Evolutionary conservation across 2,797 vertebrate species (phyloP).

Genomic region (Coccyzus lansbergi): DNA sequence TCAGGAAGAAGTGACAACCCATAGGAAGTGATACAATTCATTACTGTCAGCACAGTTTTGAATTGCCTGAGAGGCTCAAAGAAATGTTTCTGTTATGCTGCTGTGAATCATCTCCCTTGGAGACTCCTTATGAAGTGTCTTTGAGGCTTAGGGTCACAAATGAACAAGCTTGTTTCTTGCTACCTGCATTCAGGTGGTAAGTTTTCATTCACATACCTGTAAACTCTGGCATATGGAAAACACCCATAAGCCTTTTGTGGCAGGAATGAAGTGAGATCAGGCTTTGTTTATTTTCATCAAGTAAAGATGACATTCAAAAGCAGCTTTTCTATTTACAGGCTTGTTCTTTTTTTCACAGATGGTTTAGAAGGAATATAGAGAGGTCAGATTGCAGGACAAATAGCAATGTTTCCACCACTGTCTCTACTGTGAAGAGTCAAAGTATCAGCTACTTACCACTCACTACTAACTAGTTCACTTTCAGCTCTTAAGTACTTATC

Average conservation of each 20-base stretch:
- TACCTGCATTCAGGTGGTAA: not conserved
- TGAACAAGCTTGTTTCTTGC: not conserved
- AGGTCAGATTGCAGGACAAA: not conserved
- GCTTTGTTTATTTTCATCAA: conserved; percentile 8
- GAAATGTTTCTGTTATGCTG: not conserved
- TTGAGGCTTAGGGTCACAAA: not conserved
- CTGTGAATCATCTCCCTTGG: not conserved
- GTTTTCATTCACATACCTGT: not conserved
- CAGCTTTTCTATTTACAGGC: not conserved
- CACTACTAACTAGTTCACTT: not conserved
- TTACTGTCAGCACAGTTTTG: not conserved
- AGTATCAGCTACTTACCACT: not conserved
- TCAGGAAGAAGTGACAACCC: not conserved
- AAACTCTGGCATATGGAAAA: not conserved
- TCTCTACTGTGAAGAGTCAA: not conserved
- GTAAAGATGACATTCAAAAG: not conserved
- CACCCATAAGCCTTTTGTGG: not conserved
- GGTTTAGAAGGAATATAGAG: not conserved
- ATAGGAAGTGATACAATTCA: not conserved
- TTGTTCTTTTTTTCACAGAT: not conserved
- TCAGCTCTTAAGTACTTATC: not conserved
- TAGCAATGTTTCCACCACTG: not conserved
- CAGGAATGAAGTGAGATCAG: conserved; percentile 14
- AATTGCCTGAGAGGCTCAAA: not conserved
- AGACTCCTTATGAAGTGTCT: not conserved